A percentile compares a stretch with the other conserved stretches of the same genome.
phyloP scores from a whole-genome alignment of 2,113 vertebrate genomes.

The Microtus ochrogaster region DNA sequence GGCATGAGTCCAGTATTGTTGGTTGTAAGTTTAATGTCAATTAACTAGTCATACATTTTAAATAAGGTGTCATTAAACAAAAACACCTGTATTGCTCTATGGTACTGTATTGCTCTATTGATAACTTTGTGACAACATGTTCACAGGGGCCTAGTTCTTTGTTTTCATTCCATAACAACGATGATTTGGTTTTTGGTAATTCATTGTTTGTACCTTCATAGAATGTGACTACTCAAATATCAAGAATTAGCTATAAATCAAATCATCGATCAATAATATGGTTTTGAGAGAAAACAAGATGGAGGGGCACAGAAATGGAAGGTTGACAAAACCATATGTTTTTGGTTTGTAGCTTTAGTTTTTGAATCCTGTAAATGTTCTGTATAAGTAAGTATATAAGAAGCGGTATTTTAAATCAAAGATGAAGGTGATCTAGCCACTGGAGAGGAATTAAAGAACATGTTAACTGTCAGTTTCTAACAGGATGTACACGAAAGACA shows the following conservation, averaged over 20 bases:
- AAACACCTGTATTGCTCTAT: conserved; percentile 24
- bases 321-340: not conserved
- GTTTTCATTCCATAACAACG: not conserved
- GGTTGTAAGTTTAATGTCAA: conserved; percentile 40
- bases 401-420: conserved; percentile 52
- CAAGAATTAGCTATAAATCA: conserved; percentile 27
- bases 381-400: conserved; percentile 57
- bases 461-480: conserved; percentile 52
- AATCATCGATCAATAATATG: conserved; percentile 1
- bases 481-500: conserved; percentile 9
- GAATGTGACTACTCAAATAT: conserved; percentile 31
- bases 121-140: conserved; percentile 18
- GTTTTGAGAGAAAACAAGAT: conserved; percentile 35
- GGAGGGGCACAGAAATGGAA: conserved; percentile 21
- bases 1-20: conserved; percentile 41
- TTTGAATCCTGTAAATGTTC: conserved; percentile 68
- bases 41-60: conserved; percentile 33
- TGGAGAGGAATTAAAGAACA: conserved; percentile 28
- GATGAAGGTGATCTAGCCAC: conserved; percentile 19
- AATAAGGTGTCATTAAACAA: conserved; percentile 58
- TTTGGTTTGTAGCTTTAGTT: conserved; percentile 60
- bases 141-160: conserved; percentile 50
- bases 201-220: conserved; percentile 27
- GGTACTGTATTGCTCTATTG: conserved; percentile 21
- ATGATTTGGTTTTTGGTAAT: conserved; percentile 48